These are phyloP conservation scores for Muscicapa striata DNA, from an alignment of 2,797 vertebrate genomes.

Conservation along the genomic window DNA sequence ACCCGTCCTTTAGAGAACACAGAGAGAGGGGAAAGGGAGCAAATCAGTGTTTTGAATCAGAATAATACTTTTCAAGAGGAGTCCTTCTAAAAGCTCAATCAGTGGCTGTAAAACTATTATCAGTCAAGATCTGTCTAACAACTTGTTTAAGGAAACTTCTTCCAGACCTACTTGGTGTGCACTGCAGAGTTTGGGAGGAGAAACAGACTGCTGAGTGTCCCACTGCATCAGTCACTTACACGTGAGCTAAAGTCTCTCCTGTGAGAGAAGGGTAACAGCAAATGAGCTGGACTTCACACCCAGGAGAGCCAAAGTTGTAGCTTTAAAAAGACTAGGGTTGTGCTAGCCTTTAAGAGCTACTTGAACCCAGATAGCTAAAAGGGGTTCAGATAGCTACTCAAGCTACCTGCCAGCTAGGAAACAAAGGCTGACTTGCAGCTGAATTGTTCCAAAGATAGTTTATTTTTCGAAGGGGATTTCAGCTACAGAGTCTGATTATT, in stretches of 20 bases:
- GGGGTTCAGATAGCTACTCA: too few relatives aligned
- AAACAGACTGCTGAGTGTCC: background rate
- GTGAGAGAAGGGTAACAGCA: background rate
- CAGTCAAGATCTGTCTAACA: background rate
- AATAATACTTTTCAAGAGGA: background rate
- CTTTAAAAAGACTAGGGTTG: too few relatives aligned
- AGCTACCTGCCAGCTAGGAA: too few relatives aligned
- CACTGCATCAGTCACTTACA: background rate
- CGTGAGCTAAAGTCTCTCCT: background rate
- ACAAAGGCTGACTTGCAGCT: too few relatives aligned
- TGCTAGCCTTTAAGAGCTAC: too few relatives aligned
- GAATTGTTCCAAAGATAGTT: too few relatives aligned
- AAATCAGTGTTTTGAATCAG: background rate
- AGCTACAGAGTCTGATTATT: too few relatives aligned
- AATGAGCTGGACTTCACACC: background rate
- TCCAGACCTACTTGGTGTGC: background rate
- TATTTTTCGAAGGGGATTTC: too few relatives aligned
- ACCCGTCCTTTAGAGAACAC: background rate
- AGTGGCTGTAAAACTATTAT: background rate
- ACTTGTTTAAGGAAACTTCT: background rate
- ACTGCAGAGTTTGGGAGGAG: background rate
- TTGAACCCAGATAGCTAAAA: too few relatives aligned
- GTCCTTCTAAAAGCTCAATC: background rate
- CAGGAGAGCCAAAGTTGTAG: background rate
- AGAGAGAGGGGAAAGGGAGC: background rate